phyloP scores from a whole-genome alignment of 1,140 invertebrate species.

The Odontomachus brunneus region DNA sequence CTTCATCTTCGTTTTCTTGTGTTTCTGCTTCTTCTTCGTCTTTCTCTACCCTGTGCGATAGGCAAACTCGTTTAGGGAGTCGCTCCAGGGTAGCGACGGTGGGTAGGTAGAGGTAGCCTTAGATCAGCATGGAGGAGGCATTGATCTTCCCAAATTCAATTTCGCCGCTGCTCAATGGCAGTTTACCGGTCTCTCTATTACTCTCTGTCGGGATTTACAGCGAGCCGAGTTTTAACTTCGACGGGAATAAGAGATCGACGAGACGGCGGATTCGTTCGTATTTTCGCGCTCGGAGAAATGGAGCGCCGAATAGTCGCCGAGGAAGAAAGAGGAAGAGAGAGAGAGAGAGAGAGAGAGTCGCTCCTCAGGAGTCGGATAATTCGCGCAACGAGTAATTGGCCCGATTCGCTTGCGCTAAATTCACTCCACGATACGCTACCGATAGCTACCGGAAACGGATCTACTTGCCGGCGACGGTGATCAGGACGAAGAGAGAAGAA shows the following conservation, averaged over 20 bases:
- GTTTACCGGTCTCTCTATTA: constrained; percentile 22
- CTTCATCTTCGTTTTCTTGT: too few relatives aligned
- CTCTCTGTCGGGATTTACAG: constrained; percentile 15
- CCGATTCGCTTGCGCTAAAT: background rate
- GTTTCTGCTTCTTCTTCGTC: too few relatives aligned
- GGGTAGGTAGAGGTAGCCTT: constrained; percentile 5
- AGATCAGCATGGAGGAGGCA: constrained; percentile 6
- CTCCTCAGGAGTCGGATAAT: too few relatives aligned
- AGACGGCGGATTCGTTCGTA: background rate
- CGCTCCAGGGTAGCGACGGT: background rate
- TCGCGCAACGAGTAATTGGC: background rate
- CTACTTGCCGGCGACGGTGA: too few relatives aligned
- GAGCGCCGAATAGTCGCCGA: background rate
- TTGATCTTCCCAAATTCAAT: constrained; percentile 47
- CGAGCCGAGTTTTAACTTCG: background rate
- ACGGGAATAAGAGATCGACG: background rate
- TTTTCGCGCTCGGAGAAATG: background rate
- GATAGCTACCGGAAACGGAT: too few relatives aligned
- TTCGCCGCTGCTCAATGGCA: background rate
- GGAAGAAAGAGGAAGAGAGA: too few relatives aligned
- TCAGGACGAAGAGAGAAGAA: too few relatives aligned
- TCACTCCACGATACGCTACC: too few relatives aligned
- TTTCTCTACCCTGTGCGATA: too few relatives aligned
- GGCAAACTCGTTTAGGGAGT: constrained; percentile 15
- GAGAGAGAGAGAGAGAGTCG: too few relatives aligned